These are phyloP conservation scores for Oplegnathus fasciatus DNA, from an alignment of 2,113 vertebrate genomes.

Conservation along the genomic window DNA sequence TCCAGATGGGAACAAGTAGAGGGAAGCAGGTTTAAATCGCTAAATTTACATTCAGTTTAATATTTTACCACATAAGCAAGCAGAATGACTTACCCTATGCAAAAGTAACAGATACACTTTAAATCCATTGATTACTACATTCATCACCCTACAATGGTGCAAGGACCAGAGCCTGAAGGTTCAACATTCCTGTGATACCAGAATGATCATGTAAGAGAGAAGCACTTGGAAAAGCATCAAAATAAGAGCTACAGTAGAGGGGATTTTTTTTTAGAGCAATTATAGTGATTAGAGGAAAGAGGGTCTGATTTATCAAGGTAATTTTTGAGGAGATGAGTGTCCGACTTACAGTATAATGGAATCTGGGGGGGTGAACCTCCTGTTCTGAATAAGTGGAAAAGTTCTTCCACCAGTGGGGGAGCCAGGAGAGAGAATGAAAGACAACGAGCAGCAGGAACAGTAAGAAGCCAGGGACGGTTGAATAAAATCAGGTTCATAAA, in stretches of 20 bases:
- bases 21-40: slow-evolving; percentile 11
- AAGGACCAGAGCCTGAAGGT: slow-evolving; percentile 24
- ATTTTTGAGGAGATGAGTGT: slow-evolving; percentile 22
- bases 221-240: not conserved
- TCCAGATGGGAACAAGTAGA: slow-evolving; percentile 23
- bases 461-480: not conserved
- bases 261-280: slow-evolving; percentile 26
- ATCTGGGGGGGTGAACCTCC: not conserved
- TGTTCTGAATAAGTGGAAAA: not conserved
- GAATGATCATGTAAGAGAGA: not conserved
- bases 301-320: slow-evolving; percentile 17
- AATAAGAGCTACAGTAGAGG: slow-evolving; percentile 10
- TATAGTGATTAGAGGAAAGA: slow-evolving; percentile 43
- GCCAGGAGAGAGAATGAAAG: not conserved
- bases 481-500: slow-evolving; percentile 15
- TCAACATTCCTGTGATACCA: not conserved
- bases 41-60: not conserved
- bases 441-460: not conserved
- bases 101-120: slow-evolving; percentile 7
- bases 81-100: not conserved
- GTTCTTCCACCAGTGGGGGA: not conserved
- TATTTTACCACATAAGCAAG: not conserved
- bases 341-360: slow-evolving; percentile 9
- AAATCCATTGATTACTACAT: slow-evolving; percentile 29
- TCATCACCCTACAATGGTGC: no score